These are phyloP conservation scores for Prionailurus viverrinus DNA, from an alignment of 2,113 vertebrate species.

Conservation along the genomic window DNA sequence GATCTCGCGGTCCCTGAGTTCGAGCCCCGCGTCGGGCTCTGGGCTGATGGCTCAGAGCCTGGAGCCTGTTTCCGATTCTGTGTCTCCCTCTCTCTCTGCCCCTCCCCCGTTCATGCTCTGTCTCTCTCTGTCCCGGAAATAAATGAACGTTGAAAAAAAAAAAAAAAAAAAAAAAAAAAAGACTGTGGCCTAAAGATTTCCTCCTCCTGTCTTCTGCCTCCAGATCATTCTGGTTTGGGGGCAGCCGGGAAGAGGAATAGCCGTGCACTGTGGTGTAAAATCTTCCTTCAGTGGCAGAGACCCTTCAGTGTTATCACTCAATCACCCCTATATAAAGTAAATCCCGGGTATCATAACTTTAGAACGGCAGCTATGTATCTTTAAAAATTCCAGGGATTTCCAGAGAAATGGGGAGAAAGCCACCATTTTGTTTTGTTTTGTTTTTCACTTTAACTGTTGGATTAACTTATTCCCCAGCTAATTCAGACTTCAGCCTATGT, in stretches of 20 bases:
- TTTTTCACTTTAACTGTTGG: slow-evolving; percentile 6
- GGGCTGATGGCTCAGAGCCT: no score
- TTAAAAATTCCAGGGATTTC: slow-evolving; percentile 25
- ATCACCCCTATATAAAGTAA: background rate
- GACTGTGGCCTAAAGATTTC: background rate
- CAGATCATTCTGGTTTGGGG: background rate
- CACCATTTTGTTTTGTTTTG: background rate
- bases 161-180: no score
- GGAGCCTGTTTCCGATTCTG: no score
- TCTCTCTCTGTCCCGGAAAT: no score
- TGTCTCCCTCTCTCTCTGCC: no score
- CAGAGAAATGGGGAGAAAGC: background rate
- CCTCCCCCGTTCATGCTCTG: no score
- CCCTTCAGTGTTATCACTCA: background rate
- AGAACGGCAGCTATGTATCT: background rate
- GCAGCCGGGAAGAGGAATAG: background rate
- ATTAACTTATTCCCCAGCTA: background rate
- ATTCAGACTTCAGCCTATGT: background rate
- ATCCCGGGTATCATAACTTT: background rate
- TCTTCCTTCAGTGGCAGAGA: background rate
- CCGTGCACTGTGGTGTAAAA: background rate
- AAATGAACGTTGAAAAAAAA: no score
- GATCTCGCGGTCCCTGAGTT: no score
- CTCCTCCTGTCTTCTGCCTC: background rate
- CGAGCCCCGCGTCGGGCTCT: no score